Evolutionary conservation across 2,797 vertebrate genomes (phyloP).

Genomic region (Peromyscus melanophrys): DNA sequence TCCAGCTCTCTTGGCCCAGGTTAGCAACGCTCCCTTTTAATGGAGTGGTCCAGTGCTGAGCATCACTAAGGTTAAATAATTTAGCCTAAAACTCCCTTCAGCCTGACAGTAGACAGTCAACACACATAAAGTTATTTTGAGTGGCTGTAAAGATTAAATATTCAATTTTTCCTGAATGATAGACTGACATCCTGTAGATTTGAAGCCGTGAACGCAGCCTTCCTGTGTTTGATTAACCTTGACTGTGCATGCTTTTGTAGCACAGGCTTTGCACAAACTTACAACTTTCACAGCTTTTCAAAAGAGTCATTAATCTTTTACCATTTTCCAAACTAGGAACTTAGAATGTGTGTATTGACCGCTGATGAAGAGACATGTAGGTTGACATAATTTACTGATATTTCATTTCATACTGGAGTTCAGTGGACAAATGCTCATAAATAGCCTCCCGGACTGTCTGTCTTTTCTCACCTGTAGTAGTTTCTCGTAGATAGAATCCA

Average conservation of each 20-base stretch:
- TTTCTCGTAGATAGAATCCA: constrained; percentile 45
- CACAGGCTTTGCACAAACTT: constrained; percentile 66
- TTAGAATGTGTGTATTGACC: constrained; percentile 73
- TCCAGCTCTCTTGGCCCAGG: neutral
- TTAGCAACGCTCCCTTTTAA: neutral
- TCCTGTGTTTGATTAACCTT: constrained; percentile 80
- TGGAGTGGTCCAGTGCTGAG: neutral
- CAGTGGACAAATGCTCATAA: constrained; percentile 68
- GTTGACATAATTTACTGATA: constrained; percentile 80
- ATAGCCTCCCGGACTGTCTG: constrained; percentile 12
- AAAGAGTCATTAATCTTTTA: constrained; percentile 79
- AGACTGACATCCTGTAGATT: constrained; percentile 60
- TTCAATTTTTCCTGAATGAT: constrained; percentile 58
- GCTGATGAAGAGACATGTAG: constrained; percentile 66
- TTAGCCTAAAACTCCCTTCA: constrained; percentile 39
- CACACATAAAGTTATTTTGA: constrained; percentile 25
- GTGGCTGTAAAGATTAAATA: constrained; percentile 55
- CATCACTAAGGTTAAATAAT: constrained; percentile 49
- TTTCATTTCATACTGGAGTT: constrained; percentile 68
- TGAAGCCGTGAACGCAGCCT: constrained; percentile 18
- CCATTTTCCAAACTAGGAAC: constrained; percentile 57
- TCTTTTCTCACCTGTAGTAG: constrained; percentile 46
- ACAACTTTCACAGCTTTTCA: constrained; percentile 63
- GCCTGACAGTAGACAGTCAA: neutral
- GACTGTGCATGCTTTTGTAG: constrained; percentile 53